Base-by-base conservation (phyloP, 2,113 vertebrate genomes). In the Anolis sagrei region DNA sequence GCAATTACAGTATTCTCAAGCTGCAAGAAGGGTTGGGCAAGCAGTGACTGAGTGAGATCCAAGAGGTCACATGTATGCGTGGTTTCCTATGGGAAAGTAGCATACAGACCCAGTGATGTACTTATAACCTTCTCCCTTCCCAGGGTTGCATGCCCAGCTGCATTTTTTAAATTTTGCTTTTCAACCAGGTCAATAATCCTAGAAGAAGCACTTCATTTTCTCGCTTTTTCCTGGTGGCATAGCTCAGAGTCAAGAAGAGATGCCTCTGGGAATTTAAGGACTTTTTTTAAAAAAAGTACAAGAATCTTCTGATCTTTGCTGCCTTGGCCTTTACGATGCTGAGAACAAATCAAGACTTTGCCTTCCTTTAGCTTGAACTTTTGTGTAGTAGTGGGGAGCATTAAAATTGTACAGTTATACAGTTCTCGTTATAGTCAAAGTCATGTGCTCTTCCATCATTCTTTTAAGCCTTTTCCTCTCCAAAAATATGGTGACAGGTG, bases 81-180 rank as follows among this genome's bases (percentile, higher is more conserved):
- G 81, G 62, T 92, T 95, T 95, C 94, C 93, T 90, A 91, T 89
- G 94, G 92, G 93, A 95, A 96, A 95, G 54, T 85, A 86, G 85
- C 90, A 84, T 84, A 69, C 82, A 86, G 90, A 93, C 83, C 80
- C 92, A 89, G 32, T 89, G 83, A 64, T 76, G 86, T 9, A 78
- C 85, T 88, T 85, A 19, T 68, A 88, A 64, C 44, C 61, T 68
- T 89, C 80, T 77, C 84, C 1, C 5, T 79, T 77, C 84, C 1
- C 5, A 76, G 81, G 82, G 32, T 16, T 11, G 34, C 66, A 64
- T 69, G 81, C 74, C 14, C 62, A 34, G 49, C 6, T 80, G 27
- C 73, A 75, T 80, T 68, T 10, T 6, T 25, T 75, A 66, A 73
- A n/a, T n/a, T 75, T 88, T 82, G 70, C 81, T 84, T 61, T 70